A percentile compares a stretch with the other conserved stretches of the same genome.
Conservation (phyloP, 2,797 vertebrate genomes). For the Xiphophorus birchmanni region DNA sequence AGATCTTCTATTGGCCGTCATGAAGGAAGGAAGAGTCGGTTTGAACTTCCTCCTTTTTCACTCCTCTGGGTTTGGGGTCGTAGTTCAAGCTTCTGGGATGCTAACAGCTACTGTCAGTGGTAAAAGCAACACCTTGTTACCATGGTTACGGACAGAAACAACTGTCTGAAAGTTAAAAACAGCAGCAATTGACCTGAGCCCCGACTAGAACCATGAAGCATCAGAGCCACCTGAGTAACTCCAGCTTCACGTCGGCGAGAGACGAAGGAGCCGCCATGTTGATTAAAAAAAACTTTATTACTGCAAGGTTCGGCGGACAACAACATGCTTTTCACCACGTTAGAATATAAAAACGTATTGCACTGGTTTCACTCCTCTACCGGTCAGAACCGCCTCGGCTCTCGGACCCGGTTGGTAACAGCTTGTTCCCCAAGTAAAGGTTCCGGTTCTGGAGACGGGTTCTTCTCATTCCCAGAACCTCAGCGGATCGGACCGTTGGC, state of each 20-base stretch:
- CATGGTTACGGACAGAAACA: too few relatives aligned
- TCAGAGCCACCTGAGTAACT: too few relatives aligned
- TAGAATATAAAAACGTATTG: conserved; percentile 88
- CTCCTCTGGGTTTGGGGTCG: not conserved
- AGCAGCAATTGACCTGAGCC: too few relatives aligned
- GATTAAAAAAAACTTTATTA: conserved; percentile 80
- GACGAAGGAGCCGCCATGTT: not conserved
- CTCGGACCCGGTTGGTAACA: not conserved
- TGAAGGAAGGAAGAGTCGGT: not conserved
- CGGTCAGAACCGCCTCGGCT: not conserved
- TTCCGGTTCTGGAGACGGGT: too few relatives aligned
- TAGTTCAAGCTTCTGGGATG: not conserved
- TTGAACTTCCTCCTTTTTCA: not conserved
- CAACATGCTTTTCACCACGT: conserved; percentile 91
- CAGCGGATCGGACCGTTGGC: not conserved
- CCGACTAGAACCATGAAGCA: too few relatives aligned
- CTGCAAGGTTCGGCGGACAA: conserved; percentile 85
- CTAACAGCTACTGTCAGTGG: not conserved
- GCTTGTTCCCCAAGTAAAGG: not conserved
- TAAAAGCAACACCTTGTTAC: not conserved
- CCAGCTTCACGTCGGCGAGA: not conserved
- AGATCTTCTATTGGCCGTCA: too few relatives aligned
- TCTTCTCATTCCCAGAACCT: not conserved
- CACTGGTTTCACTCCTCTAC: conserved; percentile 77
- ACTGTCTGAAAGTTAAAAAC: too few relatives aligned